Evolutionary conservation across 2,113 vertebrate species (phyloP).

Genomic region (Octodon degus): DNA sequence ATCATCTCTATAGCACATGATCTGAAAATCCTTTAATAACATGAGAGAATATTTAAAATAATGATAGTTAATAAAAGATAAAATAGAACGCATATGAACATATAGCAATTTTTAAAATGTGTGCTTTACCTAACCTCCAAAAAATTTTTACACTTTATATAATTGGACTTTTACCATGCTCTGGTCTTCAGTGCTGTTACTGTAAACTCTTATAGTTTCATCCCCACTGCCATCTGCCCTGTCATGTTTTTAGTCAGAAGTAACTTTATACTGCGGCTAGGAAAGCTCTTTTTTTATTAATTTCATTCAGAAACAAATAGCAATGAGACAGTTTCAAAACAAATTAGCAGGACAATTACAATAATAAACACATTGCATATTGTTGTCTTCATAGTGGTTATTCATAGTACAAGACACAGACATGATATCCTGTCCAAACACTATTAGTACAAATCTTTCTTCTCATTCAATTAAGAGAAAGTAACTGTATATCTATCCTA

Average conservation of each 20-base stretch:
- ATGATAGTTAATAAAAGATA: conserved; percentile 8
- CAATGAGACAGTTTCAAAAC: too few species aligned
- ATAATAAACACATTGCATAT: too few species aligned
- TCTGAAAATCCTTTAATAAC: conserved; percentile 2
- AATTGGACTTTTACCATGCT: conserved; percentile 53
- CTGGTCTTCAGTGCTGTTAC: conserved; percentile 38
- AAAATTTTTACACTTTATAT: conserved; percentile 27
- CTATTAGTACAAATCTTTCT: too few species aligned
- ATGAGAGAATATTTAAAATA: neutral
- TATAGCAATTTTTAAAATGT: neutral
- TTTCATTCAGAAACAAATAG: too few species aligned
- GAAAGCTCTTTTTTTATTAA: conserved; percentile 19
- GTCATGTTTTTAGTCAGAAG: conserved; percentile 59
- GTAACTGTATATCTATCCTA: too few species aligned
- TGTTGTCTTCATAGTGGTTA: too few species aligned
- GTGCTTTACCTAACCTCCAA: neutral
- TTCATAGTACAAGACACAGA: too few species aligned
- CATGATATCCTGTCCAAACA: too few species aligned
- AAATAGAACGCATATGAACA: neutral
- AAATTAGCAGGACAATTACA: too few species aligned
- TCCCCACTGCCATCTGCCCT: conserved; percentile 39
- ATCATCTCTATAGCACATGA: neutral
- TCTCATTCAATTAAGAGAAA: too few species aligned
- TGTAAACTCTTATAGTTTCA: conserved; percentile 48
- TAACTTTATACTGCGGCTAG: conserved; percentile 61